Percentiles rank a stretch among this genome's conserved stretches.
phyloP scores from a whole-genome alignment of 2,797 vertebrate genomes.

The Pangasius larnaudii region DNA sequence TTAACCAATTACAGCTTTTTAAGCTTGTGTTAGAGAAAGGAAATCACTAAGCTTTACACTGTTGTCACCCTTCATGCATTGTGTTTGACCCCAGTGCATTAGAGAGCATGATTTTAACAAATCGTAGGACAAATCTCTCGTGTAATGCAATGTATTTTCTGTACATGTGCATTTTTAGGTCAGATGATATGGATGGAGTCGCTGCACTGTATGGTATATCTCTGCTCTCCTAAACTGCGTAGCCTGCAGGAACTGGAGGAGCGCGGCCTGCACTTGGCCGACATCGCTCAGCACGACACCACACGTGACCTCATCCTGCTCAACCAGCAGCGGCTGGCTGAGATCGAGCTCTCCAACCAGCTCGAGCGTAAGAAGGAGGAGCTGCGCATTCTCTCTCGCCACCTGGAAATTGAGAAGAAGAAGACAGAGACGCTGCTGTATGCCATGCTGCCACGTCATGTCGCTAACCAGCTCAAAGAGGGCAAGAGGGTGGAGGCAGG shows the following conservation, averaged over 20 bases:
- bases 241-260: constrained; percentile 78
- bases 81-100: neutral
- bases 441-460: constrained; percentile 76
- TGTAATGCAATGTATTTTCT: neutral
- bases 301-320: constrained; percentile 80
- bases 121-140: neutral
- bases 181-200: constrained; percentile 82
- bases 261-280: constrained; percentile 73
- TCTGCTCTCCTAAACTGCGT: constrained; percentile 78
- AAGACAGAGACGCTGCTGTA: constrained; percentile 80
- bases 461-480: constrained; percentile 82
- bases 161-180: constrained; percentile 61
- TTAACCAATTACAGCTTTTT: neutral
- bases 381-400: constrained; percentile 75
- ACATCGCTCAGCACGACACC: constrained; percentile 74
- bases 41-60: neutral
- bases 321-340: constrained; percentile 79
- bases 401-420: constrained; percentile 78
- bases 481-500: constrained; percentile 76
- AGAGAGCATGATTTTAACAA: neutral
- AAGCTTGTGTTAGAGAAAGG: neutral
- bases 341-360: constrained; percentile 81
- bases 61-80: neutral
- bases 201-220: constrained; percentile 70
- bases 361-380: constrained; percentile 84